Base-by-base conservation (phyloP, 2,113 vertebrate genomes). In the Trichomycterus rosablanca region DNA sequence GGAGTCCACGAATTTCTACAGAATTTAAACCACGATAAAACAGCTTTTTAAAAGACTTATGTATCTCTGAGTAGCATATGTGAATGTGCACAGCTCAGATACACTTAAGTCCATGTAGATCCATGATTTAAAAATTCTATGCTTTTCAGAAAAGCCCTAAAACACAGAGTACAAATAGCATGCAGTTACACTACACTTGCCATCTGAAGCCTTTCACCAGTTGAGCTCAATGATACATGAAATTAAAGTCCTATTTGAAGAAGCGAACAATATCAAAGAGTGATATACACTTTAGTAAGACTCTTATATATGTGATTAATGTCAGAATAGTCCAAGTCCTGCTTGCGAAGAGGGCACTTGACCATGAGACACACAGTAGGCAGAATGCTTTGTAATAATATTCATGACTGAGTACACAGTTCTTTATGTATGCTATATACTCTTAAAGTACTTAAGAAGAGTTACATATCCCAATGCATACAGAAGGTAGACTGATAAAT, bases 141-240 rank as follows among this genome's bases (percentile, higher is more conserved):
- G 24, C 55, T 5, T 24, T 19, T 48, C 20, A 48, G 23, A 34
- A 50, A 50, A n/a, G 16, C 44, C 58, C 22, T 22, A 57, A 57
- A 24, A 24, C 42, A 55, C 45, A 30, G 7, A 32, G 23, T 16
- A 23, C 16, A 20, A 20, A 35, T 10, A 40, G 24, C 22, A 42
- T 24, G 34, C 58, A 62, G 34, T 55, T 30, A 58, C 43, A 74
- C 24, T 49, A 58, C 63, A 56, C 28, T 35, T n/a, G 18, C 39
- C 45, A 61, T 63, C 61, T 60, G 12, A 57, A 54, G 53, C 40
- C 62, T 45, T 59, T 48, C 30, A 28, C 22, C 22, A 70, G 34
- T 18, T 35, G 30, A 10, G 59, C 43, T 58, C 70, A 74, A 63
- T 62, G 75, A 72, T 26, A 72, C 66, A 67, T 69, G 22, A 72